Conservation (phyloP, 2,888 invertebrate genomes). For the Drosophila robusta region DNA sequence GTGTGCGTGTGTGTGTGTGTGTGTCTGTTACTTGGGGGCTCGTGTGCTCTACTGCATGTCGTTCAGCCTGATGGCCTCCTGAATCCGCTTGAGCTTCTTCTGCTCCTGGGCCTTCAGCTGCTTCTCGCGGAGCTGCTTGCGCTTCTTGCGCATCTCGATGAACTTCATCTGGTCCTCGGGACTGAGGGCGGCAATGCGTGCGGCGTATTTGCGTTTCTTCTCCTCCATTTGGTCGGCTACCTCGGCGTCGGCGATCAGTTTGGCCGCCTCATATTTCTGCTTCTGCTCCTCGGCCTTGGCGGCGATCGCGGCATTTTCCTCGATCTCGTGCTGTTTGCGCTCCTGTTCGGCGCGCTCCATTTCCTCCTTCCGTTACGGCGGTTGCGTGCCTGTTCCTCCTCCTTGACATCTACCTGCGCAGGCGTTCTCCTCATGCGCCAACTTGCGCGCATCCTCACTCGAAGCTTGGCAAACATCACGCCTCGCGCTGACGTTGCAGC, state of each 20-base stretch:
- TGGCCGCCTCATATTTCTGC: slow-evolving; percentile 59
- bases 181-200: slow-evolving; percentile 75
- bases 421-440: slow-evolving; percentile 76
- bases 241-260: slow-evolving; percentile 63
- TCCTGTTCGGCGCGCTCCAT: slow-evolving; percentile 71
- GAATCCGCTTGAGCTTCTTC: slow-evolving; percentile 66
- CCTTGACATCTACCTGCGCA: slow-evolving; percentile 73
- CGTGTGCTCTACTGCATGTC: slow-evolving; percentile 51
- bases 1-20: slow-evolving; percentile 29
- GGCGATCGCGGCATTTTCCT: slow-evolving; percentile 60
- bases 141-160: slow-evolving; percentile 78
- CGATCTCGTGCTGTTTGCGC: slow-evolving; percentile 68
- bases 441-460: slow-evolving; percentile 65
- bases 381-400: slow-evolving; percentile 69
- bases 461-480: no score
- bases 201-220: slow-evolving; percentile 71
- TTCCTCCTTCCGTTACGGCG: slow-evolving; percentile 69
- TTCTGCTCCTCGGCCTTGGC: slow-evolving; percentile 61
- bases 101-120: slow-evolving; percentile 69
- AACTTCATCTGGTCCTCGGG: slow-evolving; percentile 82
- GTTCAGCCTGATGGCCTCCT: slow-evolving; percentile 64
- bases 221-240: slow-evolving; percentile 58
- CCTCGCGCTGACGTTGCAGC: no score
- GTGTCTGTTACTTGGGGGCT: slow-evolving; percentile 1
- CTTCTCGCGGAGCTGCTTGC: slow-evolving; percentile 75